phyloP scores from a whole-genome alignment of 1,140 invertebrate species.

The Eciton burchellii region DNA sequence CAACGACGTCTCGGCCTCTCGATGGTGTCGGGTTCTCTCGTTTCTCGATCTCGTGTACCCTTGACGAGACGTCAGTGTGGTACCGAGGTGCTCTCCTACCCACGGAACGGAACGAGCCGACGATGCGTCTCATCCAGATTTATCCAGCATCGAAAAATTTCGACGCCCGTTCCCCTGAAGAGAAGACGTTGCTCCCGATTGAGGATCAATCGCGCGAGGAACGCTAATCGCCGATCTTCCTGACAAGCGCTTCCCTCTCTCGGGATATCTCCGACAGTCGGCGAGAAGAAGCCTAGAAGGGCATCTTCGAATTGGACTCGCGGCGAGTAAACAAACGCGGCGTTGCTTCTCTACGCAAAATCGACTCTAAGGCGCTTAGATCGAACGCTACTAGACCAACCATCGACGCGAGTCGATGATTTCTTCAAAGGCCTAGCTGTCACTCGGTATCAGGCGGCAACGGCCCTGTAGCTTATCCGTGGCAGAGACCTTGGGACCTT shows the following conservation, averaged over 20 bases:
- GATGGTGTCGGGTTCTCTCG: constrained; percentile 35
- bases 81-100: not conserved
- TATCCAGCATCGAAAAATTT: not conserved
- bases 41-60: constrained; percentile 33
- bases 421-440: constrained; percentile 40
- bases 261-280: not conserved
- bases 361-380: not conserved
- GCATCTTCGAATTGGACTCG: not conserved
- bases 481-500: constrained; percentile 64
- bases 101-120: not conserved
- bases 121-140: not conserved
- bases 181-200: not conserved
- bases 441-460: constrained; percentile 53
- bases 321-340: too few relatives aligned
- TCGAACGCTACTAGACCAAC: not conserved
- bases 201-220: not conserved
- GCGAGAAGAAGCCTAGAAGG: not conserved
- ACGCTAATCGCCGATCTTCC: not conserved
- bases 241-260: not conserved
- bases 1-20: constrained; percentile 35
- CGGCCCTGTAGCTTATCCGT: constrained; percentile 53
- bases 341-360: not conserved
- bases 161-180: not conserved
- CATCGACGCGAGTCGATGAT: constrained; percentile 11
- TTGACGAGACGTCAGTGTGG: constrained; percentile 8